Evolutionary conservation across 2,797 vertebrate genomes (phyloP).

Genomic region (Microctenopoma stevenorrisi): DNA sequence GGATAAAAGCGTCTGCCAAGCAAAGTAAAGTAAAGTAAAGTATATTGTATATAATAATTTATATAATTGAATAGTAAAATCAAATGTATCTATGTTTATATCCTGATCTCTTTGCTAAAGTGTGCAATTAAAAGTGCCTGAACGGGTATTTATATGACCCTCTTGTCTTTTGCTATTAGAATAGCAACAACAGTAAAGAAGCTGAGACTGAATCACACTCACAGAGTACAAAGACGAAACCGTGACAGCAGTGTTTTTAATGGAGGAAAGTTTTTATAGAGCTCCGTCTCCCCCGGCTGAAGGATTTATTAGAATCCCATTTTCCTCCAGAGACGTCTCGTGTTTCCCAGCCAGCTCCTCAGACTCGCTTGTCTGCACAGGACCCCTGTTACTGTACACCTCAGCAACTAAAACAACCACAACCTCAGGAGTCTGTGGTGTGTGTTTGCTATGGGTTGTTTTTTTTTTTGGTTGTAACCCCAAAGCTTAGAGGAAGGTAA

Average conservation of each 20-base stretch:
- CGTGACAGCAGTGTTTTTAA: conserved; percentile 64
- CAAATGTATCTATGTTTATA: conserved; percentile 13
- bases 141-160: conserved; percentile 28
- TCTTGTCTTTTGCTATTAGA: conserved; percentile 28
- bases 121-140: conserved; percentile 8
- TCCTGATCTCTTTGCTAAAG: conserved; percentile 4
- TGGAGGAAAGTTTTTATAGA: conserved; percentile 65
- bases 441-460: not conserved
- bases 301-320: conserved; percentile 74
- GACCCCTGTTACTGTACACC: conserved; percentile 52
- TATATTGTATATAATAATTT: not conserved
- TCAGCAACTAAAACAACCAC: conserved; percentile 35
- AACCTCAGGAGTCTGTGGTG: conserved; percentile 1
- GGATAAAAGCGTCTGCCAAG: no score
- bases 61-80: not conserved
- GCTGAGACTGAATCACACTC: conserved; percentile 33
- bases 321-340: conserved; percentile 62
- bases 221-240: conserved; percentile 48
- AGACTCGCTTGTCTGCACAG: conserved; percentile 41
- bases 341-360: conserved; percentile 54
- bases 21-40: no score
- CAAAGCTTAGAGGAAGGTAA: not conserved
- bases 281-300: conserved; percentile 44
- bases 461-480: not conserved
- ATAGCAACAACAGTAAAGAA: conserved; percentile 28